These are phyloP conservation scores for Drosophila kambysellisi DNA, from an alignment of 2,888 invertebrate species.

Conservation along the genomic window DNA sequence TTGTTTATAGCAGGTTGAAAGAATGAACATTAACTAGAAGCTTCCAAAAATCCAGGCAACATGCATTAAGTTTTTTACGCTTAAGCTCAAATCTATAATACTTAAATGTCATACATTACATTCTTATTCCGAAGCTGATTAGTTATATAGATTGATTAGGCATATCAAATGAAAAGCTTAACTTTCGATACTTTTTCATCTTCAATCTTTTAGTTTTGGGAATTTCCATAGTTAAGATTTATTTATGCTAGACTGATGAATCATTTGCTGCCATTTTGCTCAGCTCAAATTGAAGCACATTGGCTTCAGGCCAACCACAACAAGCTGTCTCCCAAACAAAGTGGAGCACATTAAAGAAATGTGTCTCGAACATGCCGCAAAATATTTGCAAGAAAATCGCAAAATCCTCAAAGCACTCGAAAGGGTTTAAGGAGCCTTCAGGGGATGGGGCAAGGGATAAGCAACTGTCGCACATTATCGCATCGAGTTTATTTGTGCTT, in stretches of 20 bases:
- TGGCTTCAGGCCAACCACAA: constrained; percentile 26
- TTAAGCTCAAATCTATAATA: neutral
- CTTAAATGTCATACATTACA: neutral
- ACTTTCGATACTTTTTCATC: neutral
- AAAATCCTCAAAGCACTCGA: constrained; percentile 15
- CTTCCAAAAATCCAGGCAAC: neutral
- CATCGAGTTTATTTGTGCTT: constrained; percentile 46
- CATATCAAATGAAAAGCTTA: neutral
- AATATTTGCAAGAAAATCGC: constrained; percentile 12
- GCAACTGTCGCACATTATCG: constrained; percentile 67
- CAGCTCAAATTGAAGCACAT: constrained; percentile 11
- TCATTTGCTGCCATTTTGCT: constrained; percentile 12
- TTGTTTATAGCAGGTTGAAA: neutral
- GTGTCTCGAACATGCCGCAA: constrained; percentile 42
- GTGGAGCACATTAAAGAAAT: constrained; percentile 57
- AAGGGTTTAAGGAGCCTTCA: constrained; percentile 24
- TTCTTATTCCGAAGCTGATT: neutral
- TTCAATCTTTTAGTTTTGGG: neutral
- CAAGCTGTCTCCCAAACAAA: constrained; percentile 12
- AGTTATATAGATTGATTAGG: neutral
- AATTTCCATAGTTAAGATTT: neutral
- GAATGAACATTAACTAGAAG: neutral
- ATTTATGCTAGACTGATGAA: constrained; percentile 11
- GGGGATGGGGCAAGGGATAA: constrained; percentile 31
- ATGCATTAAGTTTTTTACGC: neutral